Evolutionary conservation across 1,140 invertebrate genomes (phyloP), one percentile per base, ranked within the genome.

Genomic region (Rhopalosiphum padi): DNA sequence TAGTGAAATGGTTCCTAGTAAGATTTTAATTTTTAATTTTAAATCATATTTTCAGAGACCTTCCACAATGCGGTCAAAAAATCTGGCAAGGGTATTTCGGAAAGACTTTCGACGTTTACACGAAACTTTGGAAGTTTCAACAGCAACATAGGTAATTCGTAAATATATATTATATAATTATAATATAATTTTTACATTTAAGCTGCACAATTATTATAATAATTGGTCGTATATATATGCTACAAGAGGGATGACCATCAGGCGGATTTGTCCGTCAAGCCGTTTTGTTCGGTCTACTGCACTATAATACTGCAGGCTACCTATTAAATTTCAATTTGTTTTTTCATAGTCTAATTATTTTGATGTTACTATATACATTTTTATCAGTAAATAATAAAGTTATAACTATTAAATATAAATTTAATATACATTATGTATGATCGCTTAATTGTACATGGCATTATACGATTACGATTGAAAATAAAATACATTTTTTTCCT

Each of bases 71-170:
- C 96, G 99, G 99, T 22, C 98, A 99, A 95, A 99, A 99, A 95
- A 98, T 99, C 95, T 99, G 99, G 99, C 98, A 99, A 96, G 97
- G 98, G 18, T 99, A 99, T 96, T 99, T 99, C 96, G 98, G 98
- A 21, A 96, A 98, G 94, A 99, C 99, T 90, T 99, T 99, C 96
- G 99, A 99, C 96, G 98, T 99, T 91, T 99, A 99, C 96, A 99
- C 99, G 53, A 99, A 99, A 96, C 96, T 99, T 86, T 99, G 99
- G 99, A 99, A 99, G 95, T 99, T 99, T 95, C 99, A 99, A 95
- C 99, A 99, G 95, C 98, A 99, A 95, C 98, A 99, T 96, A 97
- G 99, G 95, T 97, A 96, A 95, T 95, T 94, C 8, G 11, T 25
- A 11, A 41, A 41, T 41, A 18, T 77, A 18, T 18, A 77, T 77